Percentiles rank a stretch among this genome's conserved stretches.
phyloP scores from a whole-genome alignment of 1,140 invertebrate species.

The Scaptodrosophila lebanonensis region DNA sequence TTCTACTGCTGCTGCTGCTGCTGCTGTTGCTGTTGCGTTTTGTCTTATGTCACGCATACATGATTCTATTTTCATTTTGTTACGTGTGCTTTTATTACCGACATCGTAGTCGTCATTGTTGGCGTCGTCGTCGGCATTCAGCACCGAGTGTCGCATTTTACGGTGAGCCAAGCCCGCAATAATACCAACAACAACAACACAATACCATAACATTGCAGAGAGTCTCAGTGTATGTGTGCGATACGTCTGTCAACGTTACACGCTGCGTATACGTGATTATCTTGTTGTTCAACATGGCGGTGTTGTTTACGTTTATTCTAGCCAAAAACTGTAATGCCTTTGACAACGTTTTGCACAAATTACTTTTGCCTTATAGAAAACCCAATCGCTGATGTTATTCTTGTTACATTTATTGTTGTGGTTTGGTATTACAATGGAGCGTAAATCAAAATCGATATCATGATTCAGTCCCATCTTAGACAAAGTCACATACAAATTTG shows the following conservation, averaged over 20 bases:
- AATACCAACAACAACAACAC: not conserved
- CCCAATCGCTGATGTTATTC: constrained; percentile 11
- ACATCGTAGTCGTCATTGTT: not conserved
- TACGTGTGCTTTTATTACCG: constrained; percentile 69
- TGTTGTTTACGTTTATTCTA: constrained; percentile 21
- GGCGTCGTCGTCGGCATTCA: constrained; percentile 20
- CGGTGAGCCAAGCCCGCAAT: not conserved
- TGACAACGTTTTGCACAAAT: constrained; percentile 40
- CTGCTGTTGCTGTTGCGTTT: constrained; percentile 22
- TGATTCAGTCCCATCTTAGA: too few relatives aligned
- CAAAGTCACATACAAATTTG: too few relatives aligned
- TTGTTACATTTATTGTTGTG: not conserved
- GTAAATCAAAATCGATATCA: constrained; percentile 1
- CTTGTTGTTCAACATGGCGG: constrained; percentile 34
- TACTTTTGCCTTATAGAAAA: constrained; percentile 32
- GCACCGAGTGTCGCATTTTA: constrained; percentile 8
- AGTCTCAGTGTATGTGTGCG: not conserved
- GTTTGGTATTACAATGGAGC: constrained; percentile 11
- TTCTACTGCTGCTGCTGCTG: too few relatives aligned
- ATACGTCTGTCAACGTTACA: constrained; percentile 12
- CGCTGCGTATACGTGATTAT: constrained; percentile 66
- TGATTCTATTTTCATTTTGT: constrained; percentile 71
- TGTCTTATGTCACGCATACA: constrained; percentile 68
- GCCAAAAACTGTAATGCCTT: constrained; percentile 30
- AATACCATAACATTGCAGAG: not conserved